phyloP scores from a whole-genome alignment of 2,888 invertebrate genomes.

The Aproaerema taeniolella region DNA sequence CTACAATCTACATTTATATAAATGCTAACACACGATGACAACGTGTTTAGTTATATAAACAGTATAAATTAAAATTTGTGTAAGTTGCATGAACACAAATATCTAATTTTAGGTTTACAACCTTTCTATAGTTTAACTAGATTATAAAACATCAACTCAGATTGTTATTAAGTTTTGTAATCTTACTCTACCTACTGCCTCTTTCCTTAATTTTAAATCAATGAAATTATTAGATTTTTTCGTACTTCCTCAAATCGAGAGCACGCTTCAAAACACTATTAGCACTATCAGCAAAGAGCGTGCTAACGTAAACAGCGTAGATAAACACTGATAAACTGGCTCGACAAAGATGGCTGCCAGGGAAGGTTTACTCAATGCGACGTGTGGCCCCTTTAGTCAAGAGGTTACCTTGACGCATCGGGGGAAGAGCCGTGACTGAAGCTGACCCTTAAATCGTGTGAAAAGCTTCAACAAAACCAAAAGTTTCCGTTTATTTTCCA shows the following conservation, averaged over 20 bases:
- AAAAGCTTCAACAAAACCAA: not conserved
- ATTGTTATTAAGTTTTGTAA: no score
- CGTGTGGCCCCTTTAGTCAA: slow-evolving; percentile 28
- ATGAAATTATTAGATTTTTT: not conserved
- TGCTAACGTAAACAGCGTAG: slow-evolving; percentile 51
- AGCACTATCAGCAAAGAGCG: slow-evolving; percentile 33
- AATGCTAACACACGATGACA: no score
- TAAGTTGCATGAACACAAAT: no score
- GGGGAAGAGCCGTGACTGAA: slow-evolving; percentile 15
- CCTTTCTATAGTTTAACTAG: no score
- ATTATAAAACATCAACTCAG: no score
- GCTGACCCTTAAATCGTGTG: slow-evolving; percentile 5
- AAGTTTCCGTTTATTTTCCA: not conserved
- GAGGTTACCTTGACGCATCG: slow-evolving; percentile 17
- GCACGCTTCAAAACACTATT: slow-evolving; percentile 34
- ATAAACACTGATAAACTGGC: slow-evolving; percentile 51
- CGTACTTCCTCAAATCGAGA: slow-evolving; percentile 13
- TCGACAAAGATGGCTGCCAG: slow-evolving; percentile 50
- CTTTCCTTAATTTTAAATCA: not conserved
- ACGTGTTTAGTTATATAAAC: no score
- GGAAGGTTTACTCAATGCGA: slow-evolving; percentile 16
- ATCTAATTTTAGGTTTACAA: no score
- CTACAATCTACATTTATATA: no score
- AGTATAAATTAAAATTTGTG: no score
- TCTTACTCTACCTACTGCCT: no score